Evolutionary conservation across 2,797 vertebrate species (phyloP), one percentile per base, ranked within the genome.

Genomic region (Catamblyrhynchus diadema): DNA sequence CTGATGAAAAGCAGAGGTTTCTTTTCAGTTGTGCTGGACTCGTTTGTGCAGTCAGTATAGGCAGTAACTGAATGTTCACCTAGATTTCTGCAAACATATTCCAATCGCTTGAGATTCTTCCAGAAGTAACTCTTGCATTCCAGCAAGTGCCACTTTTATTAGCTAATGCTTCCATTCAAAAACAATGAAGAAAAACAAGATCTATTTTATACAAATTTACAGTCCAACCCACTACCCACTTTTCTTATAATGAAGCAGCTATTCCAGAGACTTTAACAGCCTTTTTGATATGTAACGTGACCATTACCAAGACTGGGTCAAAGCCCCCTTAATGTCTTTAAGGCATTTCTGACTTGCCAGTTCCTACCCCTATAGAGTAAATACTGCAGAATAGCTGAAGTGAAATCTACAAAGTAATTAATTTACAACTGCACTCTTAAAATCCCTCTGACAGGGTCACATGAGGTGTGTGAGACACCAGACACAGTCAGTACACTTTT

Each of bases 1-100:
- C 4, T 88, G 72, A 90, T 71, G 66, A 72, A 69, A 92, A 79
- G n/a, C 83, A 90, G 77, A 78, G 7, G 7, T 39, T 86, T 66
- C 32, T 54, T 84, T 57, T 45, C 50, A 84, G 33, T 67, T 57
- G 14, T 19, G 6, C 45, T 67, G 24, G 22, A 50, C 39, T 74
- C 14, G 8, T 74, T 95, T 88, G 48, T 44, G 33, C 24, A 83
- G 12, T 56, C 70, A 72, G 1, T 32, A 41, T 12, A 33, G 30
- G 60, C 44, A 64, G 37, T 23, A 19, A 79, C 23, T 41, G 32
- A 87, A 73, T 1, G 3, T 41, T 51, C 13, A 41, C 53, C 42
- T 56, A 66, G 21, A 48, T 79, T 82, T 82, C 64, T 80, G 39
- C 32, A 88, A 88, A 70, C 8, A 21, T 59, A 70, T 16, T 45